Evolutionary conservation across 2,113 vertebrate species (phyloP).

Genomic region (Antechinus flavipes): DNA sequence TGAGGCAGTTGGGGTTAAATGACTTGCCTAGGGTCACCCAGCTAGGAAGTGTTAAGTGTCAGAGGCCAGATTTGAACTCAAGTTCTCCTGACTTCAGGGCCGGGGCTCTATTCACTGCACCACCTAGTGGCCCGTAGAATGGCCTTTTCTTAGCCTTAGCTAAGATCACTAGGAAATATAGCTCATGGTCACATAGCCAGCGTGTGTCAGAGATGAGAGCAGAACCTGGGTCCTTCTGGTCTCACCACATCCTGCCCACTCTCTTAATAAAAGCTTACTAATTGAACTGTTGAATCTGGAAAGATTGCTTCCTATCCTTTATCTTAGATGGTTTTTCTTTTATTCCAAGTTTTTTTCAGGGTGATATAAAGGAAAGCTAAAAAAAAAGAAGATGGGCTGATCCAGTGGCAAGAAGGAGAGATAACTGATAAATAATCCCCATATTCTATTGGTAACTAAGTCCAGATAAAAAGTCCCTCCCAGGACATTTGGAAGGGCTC

Average conservation of each 20-base stretch:
- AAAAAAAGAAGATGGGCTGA: no score
- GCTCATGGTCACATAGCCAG: no score
- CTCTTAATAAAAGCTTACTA: neutral
- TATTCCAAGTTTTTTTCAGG: neutral
- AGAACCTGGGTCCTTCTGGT: neutral
- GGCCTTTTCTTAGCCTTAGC: no score
- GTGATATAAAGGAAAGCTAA: neutral
- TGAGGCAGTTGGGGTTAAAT: no score
- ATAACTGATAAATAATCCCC: neutral
- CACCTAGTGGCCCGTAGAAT: no score
- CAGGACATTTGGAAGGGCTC: no score
- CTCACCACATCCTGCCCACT: neutral
- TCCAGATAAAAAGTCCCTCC: no score
- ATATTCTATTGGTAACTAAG: neutral
- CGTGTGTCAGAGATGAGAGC: neutral
- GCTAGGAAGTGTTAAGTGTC: no score
- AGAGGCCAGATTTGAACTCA: no score
- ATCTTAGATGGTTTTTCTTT: neutral
- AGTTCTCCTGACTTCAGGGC: no score
- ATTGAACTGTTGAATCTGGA: neutral
- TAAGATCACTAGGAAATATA: neutral
- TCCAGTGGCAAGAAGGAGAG: neutral
- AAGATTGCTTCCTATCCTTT: neutral
- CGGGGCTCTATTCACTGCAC: no score
- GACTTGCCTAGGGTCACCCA: no score